phyloP scores from a whole-genome alignment of 2,888 invertebrate genomes.

The Pseudococcus viburni region DNA sequence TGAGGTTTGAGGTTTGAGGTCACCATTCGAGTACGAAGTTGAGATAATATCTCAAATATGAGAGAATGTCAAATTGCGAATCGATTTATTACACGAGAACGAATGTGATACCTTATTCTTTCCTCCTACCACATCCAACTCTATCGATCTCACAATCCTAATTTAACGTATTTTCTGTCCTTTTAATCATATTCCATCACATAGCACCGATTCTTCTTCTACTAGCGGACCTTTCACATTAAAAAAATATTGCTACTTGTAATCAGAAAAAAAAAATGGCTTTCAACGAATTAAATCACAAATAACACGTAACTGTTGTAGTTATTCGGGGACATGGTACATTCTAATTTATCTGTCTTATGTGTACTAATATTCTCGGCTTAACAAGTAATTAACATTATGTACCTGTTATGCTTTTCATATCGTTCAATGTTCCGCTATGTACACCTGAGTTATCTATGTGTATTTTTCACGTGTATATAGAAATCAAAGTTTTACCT shows the following conservation, averaged over 20 bases:
- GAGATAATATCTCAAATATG: neutral
- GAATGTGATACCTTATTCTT: neutral
- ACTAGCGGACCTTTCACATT: slow-evolving; percentile 29
- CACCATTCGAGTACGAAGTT: no score
- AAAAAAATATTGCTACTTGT: slow-evolving; percentile 24
- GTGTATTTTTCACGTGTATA: slow-evolving; percentile 30
- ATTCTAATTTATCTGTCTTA: slow-evolving; percentile 62
- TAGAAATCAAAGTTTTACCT: neutral
- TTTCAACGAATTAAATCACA: slow-evolving; percentile 62
- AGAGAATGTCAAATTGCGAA: neutral
- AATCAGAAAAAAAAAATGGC: slow-evolving; percentile 55
- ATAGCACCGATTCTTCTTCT: neutral
- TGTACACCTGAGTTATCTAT: slow-evolving; percentile 39
- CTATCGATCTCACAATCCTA: slow-evolving; percentile 18
- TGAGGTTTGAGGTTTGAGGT: neutral
- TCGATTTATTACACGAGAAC: neutral
- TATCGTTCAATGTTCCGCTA: slow-evolving; percentile 41
- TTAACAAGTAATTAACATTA: slow-evolving; percentile 54
- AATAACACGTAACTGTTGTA: slow-evolving; percentile 60
- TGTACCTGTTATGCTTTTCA: slow-evolving; percentile 42
- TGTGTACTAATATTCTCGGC: slow-evolving; percentile 64
- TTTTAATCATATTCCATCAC: neutral
- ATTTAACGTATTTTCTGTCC: neutral
- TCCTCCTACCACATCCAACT: neutral
- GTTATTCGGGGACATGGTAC: slow-evolving; percentile 61